Percentiles rank a stretch among this genome's conserved stretches.
Evolutionary conservation across 2,113 vertebrate species (phyloP).

Genomic region (Oncorhynchus tshawytscha): DNA sequence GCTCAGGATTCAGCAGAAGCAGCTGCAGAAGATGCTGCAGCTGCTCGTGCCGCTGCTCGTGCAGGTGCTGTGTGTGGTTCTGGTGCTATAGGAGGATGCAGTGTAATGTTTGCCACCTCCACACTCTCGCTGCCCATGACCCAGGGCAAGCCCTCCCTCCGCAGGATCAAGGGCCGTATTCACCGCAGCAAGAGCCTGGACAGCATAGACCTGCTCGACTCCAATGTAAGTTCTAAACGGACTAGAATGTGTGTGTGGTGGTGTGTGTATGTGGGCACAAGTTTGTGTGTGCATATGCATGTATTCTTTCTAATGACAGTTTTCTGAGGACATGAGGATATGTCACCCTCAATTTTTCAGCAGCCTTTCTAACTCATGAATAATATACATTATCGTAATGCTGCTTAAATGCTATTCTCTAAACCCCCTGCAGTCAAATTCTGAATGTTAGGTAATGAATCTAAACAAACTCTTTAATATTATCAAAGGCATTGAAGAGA

Average conservation of each 20-base stretch:
- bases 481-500: too few species aligned
- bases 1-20: too few species aligned
- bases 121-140: constrained; percentile 76
- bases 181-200: constrained; percentile 96
- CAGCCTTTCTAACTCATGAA: too few species aligned
- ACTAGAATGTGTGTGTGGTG: background rate
- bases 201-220: constrained; percentile 91
- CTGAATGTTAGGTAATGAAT: too few species aligned
- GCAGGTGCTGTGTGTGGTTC: constrained; percentile 61
- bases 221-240: constrained; percentile 80
- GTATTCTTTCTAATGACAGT: background rate
- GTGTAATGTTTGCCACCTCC: constrained; percentile 77
- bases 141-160: constrained; percentile 93
- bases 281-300: background rate
- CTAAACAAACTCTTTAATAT: too few species aligned
- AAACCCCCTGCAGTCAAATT: too few species aligned
- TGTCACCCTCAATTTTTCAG: too few species aligned
- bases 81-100: constrained; percentile 72
- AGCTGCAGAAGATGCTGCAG: constrained; percentile 15
- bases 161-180: constrained; percentile 93
- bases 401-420: too few species aligned
- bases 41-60: constrained; percentile 17
- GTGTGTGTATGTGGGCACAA: too few species aligned
- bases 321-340: too few species aligned
- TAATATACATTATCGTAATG: too few species aligned